A percentile compares a stretch with the other conserved stretches of the same genome.
Conservation (phyloP, 2,888 invertebrate genomes). For the Nomada goodeniana region DNA sequence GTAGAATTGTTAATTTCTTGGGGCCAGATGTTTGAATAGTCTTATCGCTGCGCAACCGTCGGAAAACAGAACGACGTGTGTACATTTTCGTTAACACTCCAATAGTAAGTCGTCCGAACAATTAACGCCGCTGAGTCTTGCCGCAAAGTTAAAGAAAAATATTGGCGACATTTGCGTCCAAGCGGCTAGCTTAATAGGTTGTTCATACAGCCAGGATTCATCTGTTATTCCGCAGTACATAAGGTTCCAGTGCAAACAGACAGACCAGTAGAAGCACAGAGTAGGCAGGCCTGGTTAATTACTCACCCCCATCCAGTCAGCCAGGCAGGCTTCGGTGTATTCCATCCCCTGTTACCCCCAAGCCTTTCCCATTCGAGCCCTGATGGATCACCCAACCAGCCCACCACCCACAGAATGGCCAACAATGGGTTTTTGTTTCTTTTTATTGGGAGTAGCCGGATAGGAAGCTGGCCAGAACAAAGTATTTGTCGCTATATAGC, state of each 20-base stretch:
- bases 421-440: constrained; percentile 83
- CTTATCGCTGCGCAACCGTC: too few relatives aligned
- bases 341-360: constrained; percentile 76
- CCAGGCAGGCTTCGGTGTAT: constrained; percentile 76
- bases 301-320: constrained; percentile 81
- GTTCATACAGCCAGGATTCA: constrained; percentile 72
- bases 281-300: constrained; percentile 81
- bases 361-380: constrained; percentile 80
- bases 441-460: constrained; percentile 80
- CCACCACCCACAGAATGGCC: constrained; percentile 83
- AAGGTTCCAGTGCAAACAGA: constrained; percentile 80
- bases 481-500: constrained; percentile 79
- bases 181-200: constrained; percentile 53
- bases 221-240: constrained; percentile 77
- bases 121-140: too few relatives aligned
- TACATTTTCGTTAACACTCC: too few relatives aligned
- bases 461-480: constrained; percentile 77
- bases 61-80: too few relatives aligned
- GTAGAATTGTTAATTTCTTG: too few relatives aligned
- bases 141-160: background rate
- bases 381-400: constrained; percentile 82
- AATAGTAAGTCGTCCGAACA: too few relatives aligned
- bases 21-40: too few relatives aligned
- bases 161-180: constrained; percentile 26
- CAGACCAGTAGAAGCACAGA: constrained; percentile 64